phyloP scores from a whole-genome alignment of 2,113 vertebrate species.

The Neogobius melanostomus region DNA sequence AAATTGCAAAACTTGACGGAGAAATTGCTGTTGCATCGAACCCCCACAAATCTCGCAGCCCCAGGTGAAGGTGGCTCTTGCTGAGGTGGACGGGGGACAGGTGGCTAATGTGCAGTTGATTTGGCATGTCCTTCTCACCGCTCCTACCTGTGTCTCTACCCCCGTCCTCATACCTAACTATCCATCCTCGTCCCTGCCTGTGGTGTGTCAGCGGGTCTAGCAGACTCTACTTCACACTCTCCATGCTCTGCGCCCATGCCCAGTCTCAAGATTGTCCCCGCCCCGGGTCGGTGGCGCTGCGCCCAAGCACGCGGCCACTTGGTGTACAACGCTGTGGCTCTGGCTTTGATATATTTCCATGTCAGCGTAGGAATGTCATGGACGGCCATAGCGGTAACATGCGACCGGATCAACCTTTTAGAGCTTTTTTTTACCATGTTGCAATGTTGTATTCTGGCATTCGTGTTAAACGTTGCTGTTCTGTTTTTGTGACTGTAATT shows the following conservation, averaged over 20 bases:
- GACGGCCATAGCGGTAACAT: too few relatives aligned
- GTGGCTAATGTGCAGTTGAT: background rate
- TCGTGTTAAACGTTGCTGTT: too few relatives aligned
- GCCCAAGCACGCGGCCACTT: background rate
- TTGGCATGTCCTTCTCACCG: background rate
- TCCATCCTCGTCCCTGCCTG: background rate
- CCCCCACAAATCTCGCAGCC: too few relatives aligned
- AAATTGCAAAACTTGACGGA: too few relatives aligned
- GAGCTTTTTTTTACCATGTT: too few relatives aligned
- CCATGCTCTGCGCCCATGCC: background rate
- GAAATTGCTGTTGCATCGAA: too few relatives aligned
- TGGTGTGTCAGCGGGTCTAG: background rate
- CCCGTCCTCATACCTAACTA: background rate
- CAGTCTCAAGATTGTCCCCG: background rate
- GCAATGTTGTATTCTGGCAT: background rate
- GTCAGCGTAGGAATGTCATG: too few relatives aligned
- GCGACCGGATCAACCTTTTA: too few relatives aligned
- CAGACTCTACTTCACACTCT: background rate
- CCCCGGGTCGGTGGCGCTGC: background rate
- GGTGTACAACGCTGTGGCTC: background rate
- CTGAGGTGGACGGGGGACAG: background rate
- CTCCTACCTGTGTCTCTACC: background rate
- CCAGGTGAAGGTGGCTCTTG: constrained; percentile 2
- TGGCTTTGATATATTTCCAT: too few relatives aligned
- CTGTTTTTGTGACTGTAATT: too few relatives aligned